Base-by-base conservation (phyloP, 2,888 invertebrate species). In the Netelia inedita region DNA sequence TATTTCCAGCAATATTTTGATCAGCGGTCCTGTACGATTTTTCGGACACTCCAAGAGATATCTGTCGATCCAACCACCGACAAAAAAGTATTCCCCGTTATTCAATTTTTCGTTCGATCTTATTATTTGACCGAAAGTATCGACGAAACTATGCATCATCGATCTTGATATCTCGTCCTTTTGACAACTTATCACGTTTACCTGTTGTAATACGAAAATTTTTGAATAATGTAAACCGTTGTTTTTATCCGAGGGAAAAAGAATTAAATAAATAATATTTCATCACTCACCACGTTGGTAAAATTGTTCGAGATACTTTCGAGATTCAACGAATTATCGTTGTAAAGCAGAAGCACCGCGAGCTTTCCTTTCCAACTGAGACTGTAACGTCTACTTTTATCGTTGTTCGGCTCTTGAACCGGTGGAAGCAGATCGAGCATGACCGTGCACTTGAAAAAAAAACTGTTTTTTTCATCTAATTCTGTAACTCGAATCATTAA, bases 61-160 rank as follows among this genome's bases (percentile, higher is more conserved):
- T 61, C 93, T 88, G 83, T 93, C 93, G 43, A 94, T 89, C 93
- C 93, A 94, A 9, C 93, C 93, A 19, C 90, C 90, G 8, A 94
- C 87, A 5, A 93, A 89, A 21, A 87, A 71, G 59, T 93, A 86
- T 75, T 93, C 92, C 16, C 89, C 88, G 43, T 85, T 87, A 16
- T 90, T 88, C 35, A 92, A 86, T 68, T 88, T 85, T 53, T 89
- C 88, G 53, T 88, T 91, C 1, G 88, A 85, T 11, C 74, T 88
- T 2, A 93, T 82, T 68, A 93, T 90, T 5, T 72, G 83, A 61
- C 87, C 86, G 11, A 94, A 86, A 14, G 92, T 90, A 28, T 93
- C 92, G 11, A 94, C 89, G 16, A 91, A 93, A 82, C 87, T 87
- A 10, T 85, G 84, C 92, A 94, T 93, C 91, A 93, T 91, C 0